phyloP scores from a whole-genome alignment of 2,113 vertebrate genomes.

The Scolopax mira region DNA sequence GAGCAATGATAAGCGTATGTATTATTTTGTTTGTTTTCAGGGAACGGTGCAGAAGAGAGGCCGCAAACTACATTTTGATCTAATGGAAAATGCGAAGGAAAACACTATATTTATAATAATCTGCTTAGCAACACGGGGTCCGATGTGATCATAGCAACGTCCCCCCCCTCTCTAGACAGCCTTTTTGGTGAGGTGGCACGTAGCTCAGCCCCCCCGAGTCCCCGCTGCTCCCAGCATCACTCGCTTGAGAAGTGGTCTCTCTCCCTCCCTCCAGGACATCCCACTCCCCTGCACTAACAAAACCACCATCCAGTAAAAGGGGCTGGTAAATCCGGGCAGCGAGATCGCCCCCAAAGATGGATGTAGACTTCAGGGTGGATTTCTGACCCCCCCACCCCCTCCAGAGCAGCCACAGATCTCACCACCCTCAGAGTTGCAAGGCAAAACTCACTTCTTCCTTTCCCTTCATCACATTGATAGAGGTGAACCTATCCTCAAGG shows the following conservation, averaged over 20 bases:
- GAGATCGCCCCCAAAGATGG: neutral
- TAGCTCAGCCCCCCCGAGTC: neutral
- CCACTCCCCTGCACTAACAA: neutral
- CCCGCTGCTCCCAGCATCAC: neutral
- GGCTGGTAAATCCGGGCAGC: neutral
- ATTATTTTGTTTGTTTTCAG: neutral
- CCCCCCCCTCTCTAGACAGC: neutral
- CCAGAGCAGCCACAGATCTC: neutral
- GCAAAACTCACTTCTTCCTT: neutral
- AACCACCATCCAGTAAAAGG: rapidly evolving
- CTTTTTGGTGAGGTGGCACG: neutral
- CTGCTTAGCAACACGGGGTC: neutral
- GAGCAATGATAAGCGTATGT: rapidly evolving
- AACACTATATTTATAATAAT: neutral
- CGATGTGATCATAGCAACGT: too few species aligned
- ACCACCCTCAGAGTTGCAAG: neutral
- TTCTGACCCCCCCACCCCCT: too few species aligned
- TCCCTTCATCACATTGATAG: neutral
- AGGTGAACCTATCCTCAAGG: neutral
- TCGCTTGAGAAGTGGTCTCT: neutral
- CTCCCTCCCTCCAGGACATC: neutral
- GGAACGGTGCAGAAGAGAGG: neutral
- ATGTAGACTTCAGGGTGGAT: neutral
- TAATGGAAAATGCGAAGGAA: neutral
- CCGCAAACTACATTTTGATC: neutral